Evolutionary conservation across 2,797 vertebrate genomes (phyloP).

Genomic region (Hippocampus kuda): DNA sequence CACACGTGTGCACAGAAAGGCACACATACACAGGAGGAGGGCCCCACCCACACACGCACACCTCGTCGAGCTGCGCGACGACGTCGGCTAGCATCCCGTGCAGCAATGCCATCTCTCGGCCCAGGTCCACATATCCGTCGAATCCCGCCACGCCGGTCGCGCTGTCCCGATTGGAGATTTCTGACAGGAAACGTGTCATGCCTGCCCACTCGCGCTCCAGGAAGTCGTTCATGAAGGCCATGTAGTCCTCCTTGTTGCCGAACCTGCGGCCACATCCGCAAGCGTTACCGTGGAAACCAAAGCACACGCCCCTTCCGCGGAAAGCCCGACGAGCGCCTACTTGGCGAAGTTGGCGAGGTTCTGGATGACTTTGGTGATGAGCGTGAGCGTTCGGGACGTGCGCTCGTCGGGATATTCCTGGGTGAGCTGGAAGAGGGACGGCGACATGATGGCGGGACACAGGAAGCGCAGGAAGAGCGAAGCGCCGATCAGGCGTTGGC

Average conservation of each 20-base stretch:
- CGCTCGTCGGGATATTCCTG: conserved; percentile 92
- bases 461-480: conserved; percentile 94
- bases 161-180: conserved; percentile 89
- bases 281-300: background rate
- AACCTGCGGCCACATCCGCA: conserved; percentile 66
- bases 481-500: conserved; percentile 86
- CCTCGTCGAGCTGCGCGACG: conserved; percentile 92
- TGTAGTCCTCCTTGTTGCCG: conserved; percentile 96
- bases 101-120: conserved; percentile 86
- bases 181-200: conserved; percentile 90
- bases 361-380: conserved; percentile 97
- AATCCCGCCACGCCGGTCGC: conserved; percentile 86
- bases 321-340: conserved; percentile 57
- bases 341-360: conserved; percentile 96
- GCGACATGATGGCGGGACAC: conserved; percentile 95
- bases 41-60: conserved; percentile 32
- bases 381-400: conserved; percentile 85
- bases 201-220: conserved; percentile 93
- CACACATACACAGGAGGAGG: too few relatives aligned
- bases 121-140: conserved; percentile 91
- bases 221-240: conserved; percentile 98
- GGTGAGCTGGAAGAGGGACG: conserved; percentile 89
- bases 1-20: too few relatives aligned
- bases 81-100: conserved; percentile 92
- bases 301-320: background rate